Evolutionary conservation across 2,888 invertebrate genomes (phyloP).

Genomic region (Leucozona laternaria): DNA sequence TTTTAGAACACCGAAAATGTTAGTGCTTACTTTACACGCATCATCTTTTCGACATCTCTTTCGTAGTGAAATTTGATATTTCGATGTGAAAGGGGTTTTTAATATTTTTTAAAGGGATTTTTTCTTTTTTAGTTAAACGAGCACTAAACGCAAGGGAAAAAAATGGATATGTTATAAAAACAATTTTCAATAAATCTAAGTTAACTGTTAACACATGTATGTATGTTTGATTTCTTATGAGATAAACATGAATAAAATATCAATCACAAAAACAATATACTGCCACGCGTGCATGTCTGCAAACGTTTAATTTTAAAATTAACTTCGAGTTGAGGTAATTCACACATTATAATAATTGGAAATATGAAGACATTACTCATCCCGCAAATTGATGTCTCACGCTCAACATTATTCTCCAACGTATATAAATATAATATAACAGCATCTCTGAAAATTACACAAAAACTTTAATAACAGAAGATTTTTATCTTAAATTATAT

Average conservation of each 20-base stretch:
- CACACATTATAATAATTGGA: conserved; percentile 6
- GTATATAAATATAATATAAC: conserved; percentile 3
- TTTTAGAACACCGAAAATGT: too few species aligned
- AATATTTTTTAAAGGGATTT: too few species aligned
- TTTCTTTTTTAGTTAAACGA: too few species aligned
- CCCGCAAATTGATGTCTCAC: conserved; percentile 19
- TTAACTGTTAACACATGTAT: too few species aligned
- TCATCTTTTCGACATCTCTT: too few species aligned
- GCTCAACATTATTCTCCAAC: conserved; percentile 14
- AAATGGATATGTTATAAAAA: not conserved
- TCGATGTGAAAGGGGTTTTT: too few species aligned
- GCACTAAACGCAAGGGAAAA: too few species aligned
- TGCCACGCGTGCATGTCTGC: not conserved
- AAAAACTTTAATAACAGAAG: conserved; percentile 24
- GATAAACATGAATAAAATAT: not conserved
- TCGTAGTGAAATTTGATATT: too few species aligned
- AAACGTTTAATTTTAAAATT: not conserved
- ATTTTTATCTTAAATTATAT: conserved; percentile 40
- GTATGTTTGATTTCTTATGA: not conserved
- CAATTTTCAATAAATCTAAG: not conserved
- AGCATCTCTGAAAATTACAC: conserved; percentile 13
- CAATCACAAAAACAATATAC: not conserved
- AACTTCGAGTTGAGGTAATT: not conserved
- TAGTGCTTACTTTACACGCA: too few species aligned
- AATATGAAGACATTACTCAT: conserved; percentile 14